These are phyloP conservation scores for Ypsolopha sequella DNA, from an alignment of 2,888 invertebrate species.

Conservation along the genomic window DNA sequence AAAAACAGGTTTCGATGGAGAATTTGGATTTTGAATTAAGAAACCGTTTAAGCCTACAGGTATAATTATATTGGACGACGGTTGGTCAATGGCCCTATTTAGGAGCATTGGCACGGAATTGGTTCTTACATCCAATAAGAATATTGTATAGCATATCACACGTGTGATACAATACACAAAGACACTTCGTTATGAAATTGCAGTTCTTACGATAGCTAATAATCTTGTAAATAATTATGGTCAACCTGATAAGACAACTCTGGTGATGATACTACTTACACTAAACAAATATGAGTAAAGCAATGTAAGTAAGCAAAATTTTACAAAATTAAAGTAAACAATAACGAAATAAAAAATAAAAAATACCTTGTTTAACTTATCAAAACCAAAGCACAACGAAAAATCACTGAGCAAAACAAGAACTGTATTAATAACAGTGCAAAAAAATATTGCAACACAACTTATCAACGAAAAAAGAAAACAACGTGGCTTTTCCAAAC, in stretches of 20 bases:
- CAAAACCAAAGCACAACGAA: slow-evolving; percentile 27
- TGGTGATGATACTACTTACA: slow-evolving; percentile 49
- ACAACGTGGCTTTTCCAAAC: slow-evolving; percentile 21
- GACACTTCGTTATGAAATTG: too few relatives aligned
- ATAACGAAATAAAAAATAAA: slow-evolving; percentile 20
- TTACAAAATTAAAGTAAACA: slow-evolving; percentile 13
- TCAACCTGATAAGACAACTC: slow-evolving; percentile 50
- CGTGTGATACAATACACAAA: too few relatives aligned
- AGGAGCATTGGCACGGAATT: too few relatives aligned
- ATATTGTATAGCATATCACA: too few relatives aligned
- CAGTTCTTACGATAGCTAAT: background rate
- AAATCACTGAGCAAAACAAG: slow-evolving; percentile 46
- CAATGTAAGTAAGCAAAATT: slow-evolving; percentile 11
- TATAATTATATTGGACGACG: slow-evolving; percentile 1
- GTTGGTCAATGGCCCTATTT: too few relatives aligned
- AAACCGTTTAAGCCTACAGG: background rate
- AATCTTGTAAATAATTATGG: slow-evolving; percentile 33
- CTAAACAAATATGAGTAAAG: slow-evolving; percentile 18
- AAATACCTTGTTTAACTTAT: slow-evolving; percentile 29
- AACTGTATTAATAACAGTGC: slow-evolving; percentile 38
- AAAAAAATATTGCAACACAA: slow-evolving; percentile 31
- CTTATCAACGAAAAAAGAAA: slow-evolving; percentile 6
- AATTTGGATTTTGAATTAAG: too few relatives aligned
- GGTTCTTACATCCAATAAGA: too few relatives aligned
- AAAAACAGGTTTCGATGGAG: too few relatives aligned